Percentiles rank a stretch among this genome's conserved stretches.
phyloP scores from a whole-genome alignment of 2,797 vertebrate species.

The Apodemus agrarius region DNA sequence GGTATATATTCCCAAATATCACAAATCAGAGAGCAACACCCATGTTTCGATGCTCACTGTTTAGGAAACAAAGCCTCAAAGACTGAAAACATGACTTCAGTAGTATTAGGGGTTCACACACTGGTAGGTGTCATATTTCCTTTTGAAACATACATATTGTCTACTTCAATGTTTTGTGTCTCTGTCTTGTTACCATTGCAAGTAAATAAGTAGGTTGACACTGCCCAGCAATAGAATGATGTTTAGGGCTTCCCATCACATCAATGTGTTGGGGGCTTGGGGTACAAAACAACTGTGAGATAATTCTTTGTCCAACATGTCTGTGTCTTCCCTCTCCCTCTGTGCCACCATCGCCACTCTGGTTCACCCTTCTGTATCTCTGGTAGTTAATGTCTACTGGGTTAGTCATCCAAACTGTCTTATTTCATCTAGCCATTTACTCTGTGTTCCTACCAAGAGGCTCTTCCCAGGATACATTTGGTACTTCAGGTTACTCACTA shows the following conservation, averaged over 20 bases:
- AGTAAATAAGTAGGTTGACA: neutral
- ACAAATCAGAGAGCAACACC: neutral
- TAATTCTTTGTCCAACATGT: neutral
- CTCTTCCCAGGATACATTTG: slow-evolving; percentile 39
- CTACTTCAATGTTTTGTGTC: neutral
- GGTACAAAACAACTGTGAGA: neutral
- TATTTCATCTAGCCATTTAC: neutral
- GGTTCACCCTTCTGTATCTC: neutral
- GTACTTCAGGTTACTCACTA: neutral
- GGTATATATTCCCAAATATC: neutral
- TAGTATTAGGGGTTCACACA: neutral
- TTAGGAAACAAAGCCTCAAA: neutral
- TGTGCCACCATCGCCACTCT: neutral
- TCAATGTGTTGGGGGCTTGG: neutral
- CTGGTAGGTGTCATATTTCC: neutral
- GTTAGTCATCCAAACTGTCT: neutral
- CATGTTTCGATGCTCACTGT: neutral
- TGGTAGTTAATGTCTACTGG: neutral
- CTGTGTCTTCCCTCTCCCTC: neutral
- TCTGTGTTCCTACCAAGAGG: neutral
- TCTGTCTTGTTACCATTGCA: neutral
- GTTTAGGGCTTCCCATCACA: neutral
- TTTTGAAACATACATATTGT: neutral
- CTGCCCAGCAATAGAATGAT: neutral
- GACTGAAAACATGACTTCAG: neutral